Percentiles rank a stretch among this genome's conserved stretches.
phyloP scores from a whole-genome alignment of 2,113 vertebrate species.

The Lophura nycthemera region DNA sequence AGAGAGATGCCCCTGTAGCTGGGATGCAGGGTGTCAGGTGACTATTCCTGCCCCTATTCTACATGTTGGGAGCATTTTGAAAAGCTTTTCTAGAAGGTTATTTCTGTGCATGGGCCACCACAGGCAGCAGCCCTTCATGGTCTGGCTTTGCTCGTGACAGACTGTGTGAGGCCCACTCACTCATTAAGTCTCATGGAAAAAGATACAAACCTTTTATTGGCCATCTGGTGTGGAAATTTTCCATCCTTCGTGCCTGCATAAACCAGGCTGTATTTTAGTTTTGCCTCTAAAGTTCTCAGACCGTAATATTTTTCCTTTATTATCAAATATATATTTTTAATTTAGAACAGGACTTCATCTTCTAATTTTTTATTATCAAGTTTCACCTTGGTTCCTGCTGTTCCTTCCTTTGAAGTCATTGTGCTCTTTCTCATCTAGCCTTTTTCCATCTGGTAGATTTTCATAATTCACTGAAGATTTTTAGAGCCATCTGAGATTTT shows the following conservation, averaged over 20 bases:
- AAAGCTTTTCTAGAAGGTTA: accelerated
- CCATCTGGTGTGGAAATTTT: slow-evolving; percentile 31
- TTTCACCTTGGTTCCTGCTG: not conserved
- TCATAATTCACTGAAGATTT: slow-evolving; percentile 43
- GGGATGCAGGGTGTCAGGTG: not conserved
- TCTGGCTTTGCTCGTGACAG: not conserved
- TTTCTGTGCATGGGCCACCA: not conserved
- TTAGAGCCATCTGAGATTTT: slow-evolving; percentile 36
- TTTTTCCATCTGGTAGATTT: slow-evolving; percentile 44
- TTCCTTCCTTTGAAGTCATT: slow-evolving; percentile 23
- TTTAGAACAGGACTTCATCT: not conserved
- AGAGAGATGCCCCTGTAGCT: accelerated
- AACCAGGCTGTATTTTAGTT: not conserved
- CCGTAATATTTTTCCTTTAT: not conserved
- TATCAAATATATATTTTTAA: not conserved
- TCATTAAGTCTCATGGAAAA: not conserved
- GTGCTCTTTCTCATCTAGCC: slow-evolving; percentile 24
- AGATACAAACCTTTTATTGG: not conserved
- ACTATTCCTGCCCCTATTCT: not conserved
- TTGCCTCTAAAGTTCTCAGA: not conserved
- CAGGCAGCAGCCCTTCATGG: not conserved
- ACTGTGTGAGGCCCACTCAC: not conserved
- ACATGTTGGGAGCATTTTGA: not conserved
- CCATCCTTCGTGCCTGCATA: not conserved
- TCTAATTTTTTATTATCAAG: slow-evolving; percentile 17